Conservation (phyloP, 1,140 invertebrate species). For the Tetraneura akinire region DNA sequence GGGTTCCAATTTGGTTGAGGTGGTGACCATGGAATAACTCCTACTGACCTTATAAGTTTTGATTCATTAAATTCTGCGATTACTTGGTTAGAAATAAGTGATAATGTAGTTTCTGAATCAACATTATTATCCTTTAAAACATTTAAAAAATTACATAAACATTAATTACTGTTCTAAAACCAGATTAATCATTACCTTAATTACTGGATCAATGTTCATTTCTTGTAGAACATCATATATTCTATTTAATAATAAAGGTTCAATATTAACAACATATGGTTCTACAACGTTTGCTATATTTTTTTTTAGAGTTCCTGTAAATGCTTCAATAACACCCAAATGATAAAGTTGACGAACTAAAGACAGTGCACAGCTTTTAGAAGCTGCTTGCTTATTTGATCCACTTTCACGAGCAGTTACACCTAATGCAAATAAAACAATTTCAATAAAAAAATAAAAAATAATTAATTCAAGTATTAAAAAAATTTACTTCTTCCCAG, state of each 20-base stretch:
- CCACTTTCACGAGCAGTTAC: constrained; percentile 84
- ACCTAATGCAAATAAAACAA: constrained; percentile 58
- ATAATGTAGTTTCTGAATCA: constrained; percentile 59
- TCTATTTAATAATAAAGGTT: constrained; percentile 68
- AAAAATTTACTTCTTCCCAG: constrained; percentile 72
- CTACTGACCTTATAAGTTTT: constrained; percentile 63
- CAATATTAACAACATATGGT: constrained; percentile 76
- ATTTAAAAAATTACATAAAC: not conserved
- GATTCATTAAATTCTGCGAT: constrained; percentile 67
- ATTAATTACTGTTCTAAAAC: not conserved
- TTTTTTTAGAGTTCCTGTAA: constrained; percentile 81
- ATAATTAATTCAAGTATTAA: not conserved
- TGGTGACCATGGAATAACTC: constrained; percentile 93
- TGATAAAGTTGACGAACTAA: constrained; percentile 93
- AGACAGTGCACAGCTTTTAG: constrained; percentile 93
- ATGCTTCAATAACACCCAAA: constrained; percentile 89
- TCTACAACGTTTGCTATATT: constrained; percentile 73
- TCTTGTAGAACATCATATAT: constrained; percentile 68
- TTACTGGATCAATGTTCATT: constrained; percentile 64
- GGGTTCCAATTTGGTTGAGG: constrained; percentile 95
- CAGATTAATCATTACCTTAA: not conserved
- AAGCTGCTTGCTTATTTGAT: constrained; percentile 94
- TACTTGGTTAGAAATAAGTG: constrained; percentile 64
- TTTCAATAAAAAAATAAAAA: not conserved
- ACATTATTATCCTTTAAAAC: constrained; percentile 32